These are phyloP conservation scores for Aphis craccivora DNA, from an alignment of 1,140 invertebrate species.

Conservation along the genomic window DNA sequence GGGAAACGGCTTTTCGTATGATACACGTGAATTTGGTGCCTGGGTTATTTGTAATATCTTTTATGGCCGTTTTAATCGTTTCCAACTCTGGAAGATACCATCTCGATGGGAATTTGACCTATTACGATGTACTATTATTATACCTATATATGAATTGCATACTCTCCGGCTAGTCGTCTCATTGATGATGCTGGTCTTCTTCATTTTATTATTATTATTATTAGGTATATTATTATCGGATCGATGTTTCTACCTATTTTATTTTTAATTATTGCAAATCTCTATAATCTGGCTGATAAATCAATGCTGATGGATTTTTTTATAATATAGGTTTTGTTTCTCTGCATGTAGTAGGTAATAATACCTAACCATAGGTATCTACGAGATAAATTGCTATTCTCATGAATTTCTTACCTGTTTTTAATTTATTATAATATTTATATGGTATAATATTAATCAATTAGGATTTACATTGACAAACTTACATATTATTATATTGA, in stretches of 20 bases:
- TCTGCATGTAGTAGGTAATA: neutral
- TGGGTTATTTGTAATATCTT: conserved; percentile 37
- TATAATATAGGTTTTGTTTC: neutral
- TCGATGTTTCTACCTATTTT: neutral
- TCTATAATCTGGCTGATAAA: neutral
- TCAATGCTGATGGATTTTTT: neutral
- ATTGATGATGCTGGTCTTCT: neutral
- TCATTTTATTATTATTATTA: neutral
- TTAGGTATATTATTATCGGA: neutral
- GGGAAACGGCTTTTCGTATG: conserved; percentile 30
- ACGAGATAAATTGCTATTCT: neutral
- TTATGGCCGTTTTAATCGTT: conserved; percentile 38
- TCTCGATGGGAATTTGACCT: conserved; percentile 47
- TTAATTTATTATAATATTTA: neutral
- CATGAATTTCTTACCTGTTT: neutral
- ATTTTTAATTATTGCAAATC: neutral
- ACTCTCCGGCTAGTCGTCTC: neutral
- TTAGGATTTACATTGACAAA: neutral
- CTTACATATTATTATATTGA: neutral
- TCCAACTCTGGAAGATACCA: conserved; percentile 15
- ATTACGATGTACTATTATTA: neutral
- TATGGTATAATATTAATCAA: neutral
- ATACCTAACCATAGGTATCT: neutral
- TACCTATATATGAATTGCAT: neutral
- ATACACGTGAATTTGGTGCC: neutral